phyloP scores from a whole-genome alignment of 2,888 invertebrate species.

The Serrognathus titanus region DNA sequence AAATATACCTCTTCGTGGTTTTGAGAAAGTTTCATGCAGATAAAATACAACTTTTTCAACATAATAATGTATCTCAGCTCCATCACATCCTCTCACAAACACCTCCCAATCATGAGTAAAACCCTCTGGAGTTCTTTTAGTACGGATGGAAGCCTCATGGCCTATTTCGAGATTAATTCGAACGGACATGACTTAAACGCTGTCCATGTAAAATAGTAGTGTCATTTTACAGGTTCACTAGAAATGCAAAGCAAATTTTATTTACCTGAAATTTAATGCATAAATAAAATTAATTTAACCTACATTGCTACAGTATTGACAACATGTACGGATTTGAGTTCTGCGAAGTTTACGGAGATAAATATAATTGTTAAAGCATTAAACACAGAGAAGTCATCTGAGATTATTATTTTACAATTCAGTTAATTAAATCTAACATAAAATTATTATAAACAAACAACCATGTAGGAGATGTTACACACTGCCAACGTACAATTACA shows the following conservation, averaged over 20 bases:
- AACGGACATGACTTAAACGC: slow-evolving; percentile 57
- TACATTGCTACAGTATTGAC: slow-evolving; percentile 3
- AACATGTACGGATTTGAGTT: slow-evolving; percentile 1
- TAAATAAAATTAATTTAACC: slow-evolving; percentile 14
- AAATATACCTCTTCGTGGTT: slow-evolving; percentile 78
- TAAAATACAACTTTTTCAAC: slow-evolving; percentile 90
- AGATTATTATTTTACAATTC: no score
- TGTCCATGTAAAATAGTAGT: slow-evolving; percentile 10
- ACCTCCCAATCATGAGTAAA: slow-evolving; percentile 98
- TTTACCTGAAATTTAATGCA: background rate
- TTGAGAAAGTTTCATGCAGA: slow-evolving; percentile 88
- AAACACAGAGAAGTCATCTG: no score
- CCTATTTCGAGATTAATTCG: slow-evolving; percentile 89
- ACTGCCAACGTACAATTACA: slow-evolving; percentile 12
- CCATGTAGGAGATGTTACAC: slow-evolving; percentile 16
- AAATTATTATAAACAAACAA: slow-evolving; percentile 21
- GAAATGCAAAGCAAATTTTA: background rate
- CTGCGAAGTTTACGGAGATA: background rate
- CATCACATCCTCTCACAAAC: slow-evolving; percentile 85
- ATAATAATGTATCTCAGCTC: slow-evolving; percentile 83
- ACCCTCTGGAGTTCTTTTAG: slow-evolving; percentile 80
- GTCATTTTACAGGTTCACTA: slow-evolving; percentile 5
- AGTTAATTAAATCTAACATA: slow-evolving; percentile 1
- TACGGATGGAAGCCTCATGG: slow-evolving; percentile 79
- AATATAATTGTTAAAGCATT: no score